A percentile compares a stretch with the other conserved stretches of the same genome.
phyloP scores from a whole-genome alignment of 2,888 invertebrate species.

The Phaonia tiefii region DNA sequence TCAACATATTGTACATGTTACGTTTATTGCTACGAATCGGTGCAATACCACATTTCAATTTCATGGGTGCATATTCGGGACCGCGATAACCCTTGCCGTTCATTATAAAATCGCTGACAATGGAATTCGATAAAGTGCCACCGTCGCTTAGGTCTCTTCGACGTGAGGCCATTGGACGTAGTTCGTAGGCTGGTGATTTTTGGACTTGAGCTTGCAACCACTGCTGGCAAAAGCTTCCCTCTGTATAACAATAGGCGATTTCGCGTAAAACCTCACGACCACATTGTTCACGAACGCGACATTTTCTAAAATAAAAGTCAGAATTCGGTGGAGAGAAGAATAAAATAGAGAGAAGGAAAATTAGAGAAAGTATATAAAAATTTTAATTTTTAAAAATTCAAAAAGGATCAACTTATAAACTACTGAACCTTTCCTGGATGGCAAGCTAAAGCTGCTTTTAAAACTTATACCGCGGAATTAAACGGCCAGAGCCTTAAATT shows the following conservation, averaged over 20 bases:
- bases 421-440: too few species aligned
- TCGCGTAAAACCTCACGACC: constrained; percentile 89
- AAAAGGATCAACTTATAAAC: too few species aligned
- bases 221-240: constrained; percentile 90
- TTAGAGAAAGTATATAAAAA: too few species aligned
- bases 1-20: constrained; percentile 83
- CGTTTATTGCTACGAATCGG: constrained; percentile 75
- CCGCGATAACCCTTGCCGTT: constrained; percentile 78
- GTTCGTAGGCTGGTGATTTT: constrained; percentile 76
- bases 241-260: constrained; percentile 91
- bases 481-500: too few species aligned
- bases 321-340: neutral
- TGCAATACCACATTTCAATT: constrained; percentile 79
- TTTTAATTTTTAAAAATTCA: too few species aligned
- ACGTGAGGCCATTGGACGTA: constrained; percentile 73
- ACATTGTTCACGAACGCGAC: constrained; percentile 87
- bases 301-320: too few species aligned
- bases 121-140: constrained; percentile 73
- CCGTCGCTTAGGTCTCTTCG: constrained; percentile 72
- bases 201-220: constrained; percentile 82
- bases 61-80: constrained; percentile 79
- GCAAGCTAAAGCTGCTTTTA: too few species aligned
- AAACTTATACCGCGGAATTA: too few species aligned
- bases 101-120: constrained; percentile 77
- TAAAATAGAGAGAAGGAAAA: neutral